Evolutionary conservation across 2,888 invertebrate genomes (phyloP).

Genomic region (Drosophila setosimentum): DNA sequence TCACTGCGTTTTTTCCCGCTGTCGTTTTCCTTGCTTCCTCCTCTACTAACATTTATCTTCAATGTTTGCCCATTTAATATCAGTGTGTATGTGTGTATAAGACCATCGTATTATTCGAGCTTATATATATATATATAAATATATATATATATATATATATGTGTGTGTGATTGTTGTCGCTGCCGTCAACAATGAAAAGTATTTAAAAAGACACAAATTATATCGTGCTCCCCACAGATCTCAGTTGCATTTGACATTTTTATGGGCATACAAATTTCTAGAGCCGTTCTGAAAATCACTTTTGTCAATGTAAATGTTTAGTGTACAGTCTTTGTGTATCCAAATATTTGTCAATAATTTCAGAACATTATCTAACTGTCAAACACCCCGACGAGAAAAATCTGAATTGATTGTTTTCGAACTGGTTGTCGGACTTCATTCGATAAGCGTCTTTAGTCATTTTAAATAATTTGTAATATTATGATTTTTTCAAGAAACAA

Average conservation of each 20-base stretch:
- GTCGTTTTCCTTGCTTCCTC: constrained; percentile 15
- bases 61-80: constrained; percentile 41
- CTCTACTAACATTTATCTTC: constrained; percentile 69
- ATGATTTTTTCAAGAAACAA: background rate
- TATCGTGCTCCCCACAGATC: constrained; percentile 38
- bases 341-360: background rate
- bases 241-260: constrained; percentile 64
- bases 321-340: no score
- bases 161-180: constrained; percentile 42
- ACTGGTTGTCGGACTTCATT: background rate
- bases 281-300: constrained; percentile 11
- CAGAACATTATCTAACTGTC: background rate
- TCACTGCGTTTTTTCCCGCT: constrained; percentile 25
- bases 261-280: constrained; percentile 38
- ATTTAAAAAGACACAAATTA: constrained; percentile 79
- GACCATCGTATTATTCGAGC: background rate
- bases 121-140: background rate
- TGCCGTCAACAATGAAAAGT: constrained; percentile 72
- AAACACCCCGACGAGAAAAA: background rate
- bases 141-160: constrained; percentile 12
- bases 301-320: constrained; percentile 3
- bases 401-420: background rate
- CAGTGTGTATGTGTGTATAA: constrained; percentile 2
- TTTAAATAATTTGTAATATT: background rate
- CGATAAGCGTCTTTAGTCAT: background rate